Evolutionary conservation across 2,797 vertebrate species (phyloP).

Genomic region (Neostethus bicornis): DNA sequence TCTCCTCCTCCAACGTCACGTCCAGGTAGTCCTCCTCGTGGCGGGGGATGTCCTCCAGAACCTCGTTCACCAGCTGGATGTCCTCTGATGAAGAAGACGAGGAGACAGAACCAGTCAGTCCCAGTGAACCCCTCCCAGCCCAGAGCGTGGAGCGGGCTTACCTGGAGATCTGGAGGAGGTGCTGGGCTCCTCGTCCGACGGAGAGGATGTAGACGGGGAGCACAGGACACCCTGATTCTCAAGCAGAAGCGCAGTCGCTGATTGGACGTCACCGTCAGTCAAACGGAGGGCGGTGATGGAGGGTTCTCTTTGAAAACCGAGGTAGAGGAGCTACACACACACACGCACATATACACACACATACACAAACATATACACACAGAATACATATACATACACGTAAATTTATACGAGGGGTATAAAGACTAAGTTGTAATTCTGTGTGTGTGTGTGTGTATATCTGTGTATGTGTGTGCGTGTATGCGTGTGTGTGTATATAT

Average conservation of each 20-base stretch:
- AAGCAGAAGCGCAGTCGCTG: conserved; percentile 86
- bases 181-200: conserved; percentile 70
- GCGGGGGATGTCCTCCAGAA: conserved; percentile 89
- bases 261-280: conserved; percentile 84
- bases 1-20: conserved; percentile 92
- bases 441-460: too few species aligned
- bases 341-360: conserved; percentile 2
- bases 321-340: conserved; percentile 81
- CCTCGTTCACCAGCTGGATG: conserved; percentile 87
- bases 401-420: too few species aligned
- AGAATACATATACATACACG: too few species aligned
- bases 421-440: too few species aligned
- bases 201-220: conserved; percentile 63
- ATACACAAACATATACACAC: too few species aligned
- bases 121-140: too few species aligned
- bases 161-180: conserved; percentile 70
- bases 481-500: too few species aligned
- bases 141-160: conserved; percentile 12
- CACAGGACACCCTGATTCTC: conserved; percentile 84
- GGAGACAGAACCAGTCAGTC: too few species aligned
- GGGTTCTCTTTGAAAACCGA: conserved; percentile 82
- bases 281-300: conserved; percentile 80
- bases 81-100: conserved; percentile 71
- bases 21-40: conserved; percentile 98
- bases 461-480: too few species aligned